A percentile compares a stretch with the other conserved stretches of the same genome.
Conservation (phyloP, 1,140 invertebrate genomes). For the Caenorhabditis latens region DNA sequence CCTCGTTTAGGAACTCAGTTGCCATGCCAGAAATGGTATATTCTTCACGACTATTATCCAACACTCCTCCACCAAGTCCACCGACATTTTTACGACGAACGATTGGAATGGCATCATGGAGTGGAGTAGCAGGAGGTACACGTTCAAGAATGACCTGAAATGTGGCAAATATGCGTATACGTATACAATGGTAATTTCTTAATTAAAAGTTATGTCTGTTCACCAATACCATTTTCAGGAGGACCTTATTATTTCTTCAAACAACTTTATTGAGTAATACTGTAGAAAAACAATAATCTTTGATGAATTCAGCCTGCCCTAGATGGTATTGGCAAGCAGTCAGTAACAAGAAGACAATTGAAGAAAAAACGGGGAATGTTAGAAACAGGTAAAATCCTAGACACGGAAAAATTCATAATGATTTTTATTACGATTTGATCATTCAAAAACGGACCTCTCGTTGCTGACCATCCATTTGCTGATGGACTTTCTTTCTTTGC, state of each 20-base stretch:
- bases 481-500: conserved; percentile 25
- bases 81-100: not conserved
- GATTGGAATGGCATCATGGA: not conserved
- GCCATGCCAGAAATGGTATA: not conserved
- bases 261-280: conserved; percentile 36
- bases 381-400: not conserved
- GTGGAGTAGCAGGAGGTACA: not conserved
- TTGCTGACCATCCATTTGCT: not conserved
- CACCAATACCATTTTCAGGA: conserved; percentile 4
- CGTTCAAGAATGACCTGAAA: not conserved
- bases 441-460: conserved; percentile 40
- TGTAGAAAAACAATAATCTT: not conserved
- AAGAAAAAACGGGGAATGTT: not conserved
- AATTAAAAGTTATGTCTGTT: not conserved
- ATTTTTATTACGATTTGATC: not conserved
- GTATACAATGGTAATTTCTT: not conserved
- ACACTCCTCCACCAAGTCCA: not conserved
- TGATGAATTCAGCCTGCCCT: conserved; percentile 17
- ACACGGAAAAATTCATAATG: not conserved
- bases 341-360: not conserved
- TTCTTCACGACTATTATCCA: not conserved
- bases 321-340: conserved; percentile 48
- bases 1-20: not conserved
- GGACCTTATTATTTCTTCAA: not conserved
- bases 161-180: too few relatives aligned